Evolutionary conservation across 1,140 invertebrate species (phyloP).

Genomic region (Drosophila parabipectinata): DNA sequence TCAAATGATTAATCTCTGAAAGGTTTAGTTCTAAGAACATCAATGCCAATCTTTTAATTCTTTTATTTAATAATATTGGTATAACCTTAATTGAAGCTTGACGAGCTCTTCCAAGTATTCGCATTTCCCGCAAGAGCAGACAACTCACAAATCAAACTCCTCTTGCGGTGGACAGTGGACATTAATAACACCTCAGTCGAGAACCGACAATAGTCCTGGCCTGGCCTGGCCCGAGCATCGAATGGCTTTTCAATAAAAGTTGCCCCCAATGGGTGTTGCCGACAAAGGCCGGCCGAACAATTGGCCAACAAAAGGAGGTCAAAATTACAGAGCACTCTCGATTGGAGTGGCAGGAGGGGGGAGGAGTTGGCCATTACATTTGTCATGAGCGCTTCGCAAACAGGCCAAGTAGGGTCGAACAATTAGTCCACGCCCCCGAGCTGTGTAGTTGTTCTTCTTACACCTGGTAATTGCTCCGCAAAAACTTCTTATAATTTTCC

Average conservation of each 20-base stretch:
- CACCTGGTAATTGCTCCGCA: constrained; percentile 81
- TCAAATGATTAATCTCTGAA: constrained; percentile 2
- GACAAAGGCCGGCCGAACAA: constrained; percentile 69
- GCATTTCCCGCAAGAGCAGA: not conserved
- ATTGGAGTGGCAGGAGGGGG: constrained; percentile 9
- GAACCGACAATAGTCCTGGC: constrained; percentile 44
- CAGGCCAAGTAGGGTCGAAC: constrained; percentile 50
- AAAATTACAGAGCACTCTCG: constrained; percentile 65
- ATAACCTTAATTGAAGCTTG: not conserved
- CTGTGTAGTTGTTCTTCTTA: constrained; percentile 51
- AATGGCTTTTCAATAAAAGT: constrained; percentile 73
- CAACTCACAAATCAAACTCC: constrained; percentile 43
- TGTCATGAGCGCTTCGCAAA: constrained; percentile 65
- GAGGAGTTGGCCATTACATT: constrained; percentile 44
- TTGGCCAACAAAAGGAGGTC: constrained; percentile 65
- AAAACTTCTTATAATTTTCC: constrained; percentile 77
- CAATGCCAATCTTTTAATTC: not conserved
- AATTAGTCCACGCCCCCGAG: constrained; percentile 76
- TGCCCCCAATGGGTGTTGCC: constrained; percentile 36
- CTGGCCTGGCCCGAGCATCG: constrained; percentile 3
- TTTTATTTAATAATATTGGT: not conserved
- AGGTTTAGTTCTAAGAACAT: not conserved
- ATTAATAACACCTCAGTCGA: constrained; percentile 74
- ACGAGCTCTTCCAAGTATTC: constrained; percentile 22
- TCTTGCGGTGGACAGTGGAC: constrained; percentile 41